Base-by-base conservation (phyloP, 2,888 invertebrate species). In the Epicampocera succincta region DNA sequence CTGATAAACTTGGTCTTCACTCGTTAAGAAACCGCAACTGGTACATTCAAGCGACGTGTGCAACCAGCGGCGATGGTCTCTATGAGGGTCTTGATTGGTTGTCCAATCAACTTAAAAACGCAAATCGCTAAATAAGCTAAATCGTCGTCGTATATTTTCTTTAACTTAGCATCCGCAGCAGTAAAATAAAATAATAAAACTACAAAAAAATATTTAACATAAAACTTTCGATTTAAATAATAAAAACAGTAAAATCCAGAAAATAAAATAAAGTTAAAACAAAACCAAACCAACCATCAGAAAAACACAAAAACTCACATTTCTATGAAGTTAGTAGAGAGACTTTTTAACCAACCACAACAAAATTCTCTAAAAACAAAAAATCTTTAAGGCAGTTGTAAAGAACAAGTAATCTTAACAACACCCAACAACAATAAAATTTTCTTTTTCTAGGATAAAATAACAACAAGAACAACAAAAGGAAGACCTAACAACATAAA, bases 81-180 rank as follows among this genome's bases (percentile, higher is more conserved):
- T 99, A 99, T 92, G 99, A 99, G 93, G 99, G 99, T 85, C 95
- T 99, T 89, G 99, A 99, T 93, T 99, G 99, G 99, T 96, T 99
- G 91, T 98, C 98, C 93, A 99, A 98, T 94, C 98, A 98, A 93
- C 95, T 99, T 91, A 99, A 99, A 94, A 99, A 98, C 93, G 97
- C 97, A 93, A 97, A 97, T 94, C 97, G 97, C 94, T 97, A 97
- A 95, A 92, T 86, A 85, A 85, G 85, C 84, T 71, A 75, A 71
- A 58, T 42, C 25, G 38, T 73, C 71, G 58, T 74, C 82, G 74
- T 78, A 66, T 78, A 73, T 82, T 78, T 82, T 82, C 71, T 82
- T 74, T 77, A 81, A 81, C 81, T 77, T 71, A 82, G 78, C 73
- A 81, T 82, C 82, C 71, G 82, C 82, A 78, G 82, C 82, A 82